Base-by-base conservation (phyloP, 2,888 invertebrate genomes). In the Tineola bisselliella region DNA sequence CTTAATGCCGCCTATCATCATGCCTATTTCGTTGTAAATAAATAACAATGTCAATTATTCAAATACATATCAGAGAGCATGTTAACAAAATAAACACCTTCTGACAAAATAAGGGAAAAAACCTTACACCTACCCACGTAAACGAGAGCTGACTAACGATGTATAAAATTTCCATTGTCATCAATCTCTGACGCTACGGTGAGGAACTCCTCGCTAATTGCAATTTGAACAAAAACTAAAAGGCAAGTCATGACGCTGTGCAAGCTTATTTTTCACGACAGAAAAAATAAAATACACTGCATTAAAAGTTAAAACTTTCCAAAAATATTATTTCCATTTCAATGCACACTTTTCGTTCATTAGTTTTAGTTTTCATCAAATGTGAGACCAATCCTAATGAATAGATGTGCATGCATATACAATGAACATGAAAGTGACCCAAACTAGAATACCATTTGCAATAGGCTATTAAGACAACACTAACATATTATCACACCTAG, bases 161-260 rank as follows among this genome's bases (percentile, higher is more conserved):
- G 86, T 84, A 86, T 84, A 86, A 86, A 84, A 84, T 84, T 86
- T 84, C 84, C 84, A 86, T 84, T 84, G 84, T 86, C 86, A 86
- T 86, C 86, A 87, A 87, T 87, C 86, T 84, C 86, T 82, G 86
- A 84, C 84, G 81, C 79, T 77, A 74, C 78, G 80, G 73, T 74
- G 82, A 82, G 84, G 79, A 84, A 84, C 82, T 84, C 84, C 77
- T 84, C 84, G 81, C 84, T 86, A 86, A 87, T 84, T 84, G 86
- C 83, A 84, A 82, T 83, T 84, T 84, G 81, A 84, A 84, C 82
- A 82, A 84, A 84, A 84, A 83, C 81, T 82, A 79, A 84, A 84
- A 79, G 74, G 79, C 81, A 71, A 84, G 81, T 84, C 84, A 84
- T 82, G 77, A 72, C 69, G 76, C 69, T 74, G 77, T 81, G 82